Base-by-base conservation (phyloP, 2,113 vertebrate genomes). In the Lynx canadensis region DNA sequence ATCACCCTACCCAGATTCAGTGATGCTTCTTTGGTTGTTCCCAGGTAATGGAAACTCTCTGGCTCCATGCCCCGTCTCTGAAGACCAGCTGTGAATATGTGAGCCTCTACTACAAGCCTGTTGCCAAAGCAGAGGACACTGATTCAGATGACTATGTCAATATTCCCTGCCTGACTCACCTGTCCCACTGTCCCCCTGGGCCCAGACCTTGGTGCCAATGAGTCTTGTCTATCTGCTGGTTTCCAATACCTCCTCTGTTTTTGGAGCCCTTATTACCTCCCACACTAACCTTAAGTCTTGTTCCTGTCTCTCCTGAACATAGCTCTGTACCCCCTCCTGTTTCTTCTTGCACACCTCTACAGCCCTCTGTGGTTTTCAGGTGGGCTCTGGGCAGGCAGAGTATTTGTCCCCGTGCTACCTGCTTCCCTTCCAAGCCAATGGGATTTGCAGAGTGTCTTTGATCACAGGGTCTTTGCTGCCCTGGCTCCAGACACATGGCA, bases 71-170 rank as follows among this genome's bases (percentile, higher is more conserved):
- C 33, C 50, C 66, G 0, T 27, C 85, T 82, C 79, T 94, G 83
- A 96, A 95, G 83, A 83, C 60, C 36, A 76, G 71, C 95, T 97
- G 83, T 94, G 98, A 97, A 36, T 97, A 88, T 0, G 36, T 92
- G 79, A 95, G 45, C 18, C 15, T 91, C 78, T 74, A 65, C 74
- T 29, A 63, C 41, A 83, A 76, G 68, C 86, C 96, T 90, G 87
- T 76, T 63, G 50, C 79, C 86, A 19, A n/a, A 18, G 29, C 8
- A 31, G 94, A 92, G 48, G 83, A 90, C 33, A 4, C 25, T 3
- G 92, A 96, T 50, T 73, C 96, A 16, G 25, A 92, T 0, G 96
- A 98, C 55, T 98, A 98, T 2, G 36, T 98, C 97, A 98, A 97
- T 4, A 23, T 97, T 68, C 41, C 95, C 87, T 74, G 13, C 74